A percentile compares a stretch with the other conserved stretches of the same genome.
These are phyloP conservation scores for Equus quagga DNA, from an alignment of 2,113 vertebrate species.

Conservation along the genomic window DNA sequence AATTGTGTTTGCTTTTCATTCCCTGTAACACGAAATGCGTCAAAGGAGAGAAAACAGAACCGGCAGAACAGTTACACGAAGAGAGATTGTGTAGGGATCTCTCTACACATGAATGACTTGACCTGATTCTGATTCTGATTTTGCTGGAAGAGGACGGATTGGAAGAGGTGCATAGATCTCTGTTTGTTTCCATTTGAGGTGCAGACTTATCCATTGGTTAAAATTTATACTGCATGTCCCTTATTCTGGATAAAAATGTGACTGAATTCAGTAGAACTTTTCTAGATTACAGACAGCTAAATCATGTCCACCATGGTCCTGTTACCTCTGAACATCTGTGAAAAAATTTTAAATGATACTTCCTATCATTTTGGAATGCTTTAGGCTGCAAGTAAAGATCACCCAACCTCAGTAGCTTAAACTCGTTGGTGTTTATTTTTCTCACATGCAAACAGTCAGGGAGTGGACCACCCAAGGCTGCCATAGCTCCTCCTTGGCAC, in stretches of 20 bases:
- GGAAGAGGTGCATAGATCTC: accelerated
- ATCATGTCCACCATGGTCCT: not conserved
- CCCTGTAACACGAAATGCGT: accelerated
- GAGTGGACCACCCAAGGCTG: no score
- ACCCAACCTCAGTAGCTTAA: not conserved
- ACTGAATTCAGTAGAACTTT: accelerated
- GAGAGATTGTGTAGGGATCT: accelerated
- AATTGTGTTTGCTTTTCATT: not conserved
- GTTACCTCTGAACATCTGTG: accelerated
- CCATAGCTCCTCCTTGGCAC: accelerated
- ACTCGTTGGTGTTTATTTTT: not conserved
- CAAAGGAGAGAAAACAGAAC: not conserved
- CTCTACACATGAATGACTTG: accelerated
- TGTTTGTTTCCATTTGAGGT: not conserved
- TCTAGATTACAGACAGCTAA: not conserved
- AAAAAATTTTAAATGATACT: not conserved
- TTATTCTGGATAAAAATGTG: accelerated
- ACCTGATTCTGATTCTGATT: not conserved
- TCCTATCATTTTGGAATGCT: not conserved
- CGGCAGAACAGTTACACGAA: accelerated
- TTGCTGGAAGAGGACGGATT: not conserved
- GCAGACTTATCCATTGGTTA: accelerated
- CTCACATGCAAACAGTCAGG: no score
- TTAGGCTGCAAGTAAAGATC: not conserved
- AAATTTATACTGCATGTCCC: not conserved